These are phyloP conservation scores for Hiodon tergisus DNA, from an alignment of 2,113 vertebrate species.

Conservation along the genomic window DNA sequence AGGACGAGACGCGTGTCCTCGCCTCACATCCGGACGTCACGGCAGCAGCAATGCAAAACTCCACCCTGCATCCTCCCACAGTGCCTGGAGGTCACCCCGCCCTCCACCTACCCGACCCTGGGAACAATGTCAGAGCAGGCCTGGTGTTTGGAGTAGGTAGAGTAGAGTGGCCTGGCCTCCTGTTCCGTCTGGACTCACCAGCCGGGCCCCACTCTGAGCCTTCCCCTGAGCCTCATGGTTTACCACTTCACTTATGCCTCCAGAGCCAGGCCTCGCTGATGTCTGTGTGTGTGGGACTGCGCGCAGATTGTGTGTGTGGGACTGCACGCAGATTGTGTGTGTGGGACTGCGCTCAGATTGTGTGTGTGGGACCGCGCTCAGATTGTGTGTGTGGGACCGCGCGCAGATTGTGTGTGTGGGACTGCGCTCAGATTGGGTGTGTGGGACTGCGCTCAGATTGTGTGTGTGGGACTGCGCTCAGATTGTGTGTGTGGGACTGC, in stretches of 20 bases:
- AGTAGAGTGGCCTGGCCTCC: conserved; percentile 31
- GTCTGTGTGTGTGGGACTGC: background rate
- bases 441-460: too few species aligned
- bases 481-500: too few species aligned
- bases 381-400: too few species aligned
- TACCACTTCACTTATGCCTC: conserved; percentile 28
- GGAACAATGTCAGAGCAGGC: conserved; percentile 35
- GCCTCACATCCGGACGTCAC: background rate
- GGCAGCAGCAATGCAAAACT: too few species aligned
- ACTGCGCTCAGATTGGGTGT: too few species aligned
- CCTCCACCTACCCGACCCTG: conserved; percentile 41
- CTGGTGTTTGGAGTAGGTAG: conserved; percentile 46
- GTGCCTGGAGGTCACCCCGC: conserved; percentile 33
- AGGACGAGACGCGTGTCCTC: too few species aligned
- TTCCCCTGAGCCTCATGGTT: conserved; percentile 38
- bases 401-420: too few species aligned
- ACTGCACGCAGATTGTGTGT: too few species aligned
- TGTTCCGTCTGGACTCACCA: conserved; percentile 40
- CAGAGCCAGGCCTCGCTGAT: conserved; percentile 25
- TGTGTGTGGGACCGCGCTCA: too few species aligned
- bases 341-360: too few species aligned
- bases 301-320: too few species aligned
- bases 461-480: too few species aligned
- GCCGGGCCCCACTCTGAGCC: conserved; percentile 36
- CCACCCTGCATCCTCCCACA: conserved; percentile 14